Evolutionary conservation across 2,888 invertebrate species (phyloP).

Genomic region (Diplazon laetatorius): DNA sequence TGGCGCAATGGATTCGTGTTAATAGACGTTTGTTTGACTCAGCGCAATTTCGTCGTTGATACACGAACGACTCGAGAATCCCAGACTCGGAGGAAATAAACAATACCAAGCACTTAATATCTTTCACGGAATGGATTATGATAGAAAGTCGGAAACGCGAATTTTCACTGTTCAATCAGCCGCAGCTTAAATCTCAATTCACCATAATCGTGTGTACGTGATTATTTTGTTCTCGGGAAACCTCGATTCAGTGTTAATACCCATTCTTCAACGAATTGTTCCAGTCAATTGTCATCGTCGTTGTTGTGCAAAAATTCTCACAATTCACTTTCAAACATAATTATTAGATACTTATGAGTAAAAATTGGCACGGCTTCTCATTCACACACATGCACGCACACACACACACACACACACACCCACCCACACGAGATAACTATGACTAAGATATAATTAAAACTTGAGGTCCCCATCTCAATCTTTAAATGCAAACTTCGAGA

Average conservation of each 20-base stretch:
- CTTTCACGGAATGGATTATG: slow-evolving; percentile 27
- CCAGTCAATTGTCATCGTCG: neutral
- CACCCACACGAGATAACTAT: too few species aligned
- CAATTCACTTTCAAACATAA: neutral
- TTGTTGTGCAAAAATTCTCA: neutral
- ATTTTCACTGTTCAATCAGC: slow-evolving; percentile 37
- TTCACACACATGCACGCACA: too few species aligned
- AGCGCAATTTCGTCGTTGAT: slow-evolving; percentile 37
- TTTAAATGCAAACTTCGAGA: too few species aligned
- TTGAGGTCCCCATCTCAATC: too few species aligned
- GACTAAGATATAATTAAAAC: too few species aligned
- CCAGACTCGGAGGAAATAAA: slow-evolving; percentile 32
- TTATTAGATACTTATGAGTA: too few species aligned
- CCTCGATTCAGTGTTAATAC: slow-evolving; percentile 46
- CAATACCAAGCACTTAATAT: slow-evolving; percentile 53
- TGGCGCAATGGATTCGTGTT: too few species aligned
- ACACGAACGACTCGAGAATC: slow-evolving; percentile 42
- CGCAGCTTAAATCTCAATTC: slow-evolving; percentile 47
- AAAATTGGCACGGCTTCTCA: too few species aligned
- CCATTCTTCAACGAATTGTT: neutral
- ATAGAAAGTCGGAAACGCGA: slow-evolving; percentile 53
- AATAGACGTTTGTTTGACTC: slow-evolving; percentile 18
- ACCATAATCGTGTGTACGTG: slow-evolving; percentile 21
- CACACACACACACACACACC: too few species aligned
- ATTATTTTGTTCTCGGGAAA: slow-evolving; percentile 49